Evolutionary conservation across 2,797 vertebrate genomes (phyloP).

Genomic region (Pseudotriccus pelzelni): DNA sequence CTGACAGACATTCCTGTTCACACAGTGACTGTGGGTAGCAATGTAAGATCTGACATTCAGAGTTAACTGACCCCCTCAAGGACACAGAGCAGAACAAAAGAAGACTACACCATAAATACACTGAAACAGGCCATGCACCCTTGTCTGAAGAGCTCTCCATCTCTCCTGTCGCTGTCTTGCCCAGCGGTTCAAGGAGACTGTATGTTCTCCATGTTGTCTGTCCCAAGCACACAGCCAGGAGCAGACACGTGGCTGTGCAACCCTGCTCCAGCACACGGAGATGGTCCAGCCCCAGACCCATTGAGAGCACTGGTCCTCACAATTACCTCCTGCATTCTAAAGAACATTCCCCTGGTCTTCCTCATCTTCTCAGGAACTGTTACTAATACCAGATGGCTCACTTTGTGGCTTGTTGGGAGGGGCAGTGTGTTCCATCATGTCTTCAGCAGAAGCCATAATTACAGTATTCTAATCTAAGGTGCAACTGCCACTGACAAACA

Average conservation of each 20-base stretch:
- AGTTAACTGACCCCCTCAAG: background rate
- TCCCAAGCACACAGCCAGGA: rapidly evolving
- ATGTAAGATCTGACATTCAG: background rate
- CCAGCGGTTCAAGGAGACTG: background rate
- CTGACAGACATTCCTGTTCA: background rate
- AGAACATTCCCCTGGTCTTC: background rate
- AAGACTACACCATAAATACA: background rate
- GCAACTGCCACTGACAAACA: background rate
- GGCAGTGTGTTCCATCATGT: background rate
- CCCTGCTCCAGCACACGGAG: rapidly evolving
- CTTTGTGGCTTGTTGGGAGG: background rate
- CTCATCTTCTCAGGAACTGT: background rate
- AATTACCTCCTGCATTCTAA: rapidly evolving
- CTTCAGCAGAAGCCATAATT: background rate
- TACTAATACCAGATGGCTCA: rapidly evolving
- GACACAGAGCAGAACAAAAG: background rate
- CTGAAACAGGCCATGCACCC: background rate
- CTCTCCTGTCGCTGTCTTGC: background rate
- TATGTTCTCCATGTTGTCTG: rapidly evolving
- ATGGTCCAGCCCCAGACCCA: background rate
- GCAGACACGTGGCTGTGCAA: background rate
- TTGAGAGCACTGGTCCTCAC: rapidly evolving
- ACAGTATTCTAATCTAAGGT: background rate
- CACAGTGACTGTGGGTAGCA: rapidly evolving
- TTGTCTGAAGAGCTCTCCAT: background rate